Evolutionary conservation across 1,140 invertebrate genomes (phyloP), one percentile per base, ranked within the genome.

Genomic region (Trichonephila clavata): DNA sequence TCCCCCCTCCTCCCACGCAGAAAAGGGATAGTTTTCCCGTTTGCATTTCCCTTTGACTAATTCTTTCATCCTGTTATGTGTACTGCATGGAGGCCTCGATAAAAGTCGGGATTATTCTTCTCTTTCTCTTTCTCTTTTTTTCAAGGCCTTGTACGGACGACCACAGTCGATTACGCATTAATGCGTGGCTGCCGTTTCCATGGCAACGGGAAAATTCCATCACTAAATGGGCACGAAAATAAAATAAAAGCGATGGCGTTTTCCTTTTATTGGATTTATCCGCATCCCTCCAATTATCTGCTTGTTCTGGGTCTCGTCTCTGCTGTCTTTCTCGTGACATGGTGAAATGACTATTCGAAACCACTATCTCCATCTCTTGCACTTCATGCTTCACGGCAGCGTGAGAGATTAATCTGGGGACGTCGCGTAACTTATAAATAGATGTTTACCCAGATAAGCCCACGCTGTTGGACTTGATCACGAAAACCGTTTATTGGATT

Each of bases 151-250:
- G 61, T 63, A 63, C 21, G 71, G 18, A 18, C 71, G 60, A 91
- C 90, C 90, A 65, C 90, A 84, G 90, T 84, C 90, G 90, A 91
- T 91, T 91, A 91, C 90, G 90, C 80, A 91, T 91, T 91, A 91
- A 91, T 91, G 90, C 80, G 90, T 84, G 80, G 59, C 90, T 91
- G 77, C 60, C 80, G 80, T 91, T 50, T 18, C 60, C 59, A 84
- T 91, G 21, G 90, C 18, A 83, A 91, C 90, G 21, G 27, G 68
- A 57, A 68, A 77, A 90, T 90, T 90, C 88, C 88, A 90, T 90
- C 88, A 90, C 88, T 90, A 90, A 90, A 90, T 90, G 39, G 88
- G 68, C 68, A 90, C 61, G 88, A 90, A 80, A 90, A 90, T 90
- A 90, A 90, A 90, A 90, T 77, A 77, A 80, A 90, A 88, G 88